Evolutionary conservation across 1,140 invertebrate genomes (phyloP).

Genomic region (Penaeus japonicus): DNA sequence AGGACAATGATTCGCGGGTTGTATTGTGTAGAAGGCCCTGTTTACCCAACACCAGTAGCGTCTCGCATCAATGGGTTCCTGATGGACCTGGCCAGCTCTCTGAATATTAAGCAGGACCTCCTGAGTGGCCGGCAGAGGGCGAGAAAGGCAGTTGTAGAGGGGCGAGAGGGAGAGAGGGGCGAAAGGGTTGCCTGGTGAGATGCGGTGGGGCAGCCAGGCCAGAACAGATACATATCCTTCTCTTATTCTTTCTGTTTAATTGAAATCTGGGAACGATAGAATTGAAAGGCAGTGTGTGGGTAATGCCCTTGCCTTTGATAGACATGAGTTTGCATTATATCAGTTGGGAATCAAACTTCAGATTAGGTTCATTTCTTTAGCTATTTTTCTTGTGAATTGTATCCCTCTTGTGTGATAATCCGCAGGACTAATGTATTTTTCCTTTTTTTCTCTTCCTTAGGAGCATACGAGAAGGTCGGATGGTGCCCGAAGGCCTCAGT

Average conservation of each 20-base stretch:
- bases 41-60: conserved; percentile 57
- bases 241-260: no score
- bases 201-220: not conserved
- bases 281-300: no score
- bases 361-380: no score
- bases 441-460: not conserved
- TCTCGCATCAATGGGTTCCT: conserved; percentile 45
- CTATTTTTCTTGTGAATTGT: no score
- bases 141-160: not conserved
- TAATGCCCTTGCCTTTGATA: no score
- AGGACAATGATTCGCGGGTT: conserved; percentile 54
- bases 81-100: conserved; percentile 38
- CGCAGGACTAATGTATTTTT: not conserved
- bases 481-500: conserved; percentile 29
- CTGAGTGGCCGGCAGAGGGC: not conserved
- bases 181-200: not conserved
- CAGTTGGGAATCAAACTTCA: no score
- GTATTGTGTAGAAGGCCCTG: conserved; percentile 47
- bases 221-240: not conserved
- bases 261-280: no score
- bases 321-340: no score
- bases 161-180: not conserved
- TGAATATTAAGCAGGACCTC: conserved; percentile 52
- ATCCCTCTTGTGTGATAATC: not conserved
- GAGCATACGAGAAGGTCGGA: conserved; percentile 29